Evolutionary conservation across 2,113 vertebrate species (phyloP), one percentile per base, ranked within the genome.

Genomic region (Chionomys nivalis): DNA sequence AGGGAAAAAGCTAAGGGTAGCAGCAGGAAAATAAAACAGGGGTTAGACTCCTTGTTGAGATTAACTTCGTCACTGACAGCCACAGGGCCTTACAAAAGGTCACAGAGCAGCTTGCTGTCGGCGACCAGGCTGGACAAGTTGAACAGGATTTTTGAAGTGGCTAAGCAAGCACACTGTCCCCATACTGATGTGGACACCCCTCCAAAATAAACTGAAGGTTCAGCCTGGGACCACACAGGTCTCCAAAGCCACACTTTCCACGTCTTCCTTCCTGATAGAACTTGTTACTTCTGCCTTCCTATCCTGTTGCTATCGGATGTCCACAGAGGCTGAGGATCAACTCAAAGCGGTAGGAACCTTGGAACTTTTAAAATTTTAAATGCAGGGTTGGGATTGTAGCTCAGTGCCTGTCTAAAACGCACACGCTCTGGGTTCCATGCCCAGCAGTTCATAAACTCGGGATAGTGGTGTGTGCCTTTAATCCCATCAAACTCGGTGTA

Each of bases 91-190:
- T 86, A 72, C 24, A 95, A 88, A 87, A 0, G 26, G 44, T 93
- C 86, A 86, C 26, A 87, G 44, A n/a, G 24, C 39, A 77, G 70
- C 81, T 13, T 2, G 47, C 77, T n/a, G 52, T 96, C 96, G 90
- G 96, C 42, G 90, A 36, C 95, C 83, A 96, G 10, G 94, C 49
- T 91, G 44, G 97, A 97, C 98, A 96, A 95, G 98, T 93, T 93
- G 77, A 95, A 96, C 93, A 83, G 98, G 98, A 98, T 98, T 98
- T 96, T 70, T 96, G 49, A 94, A 95, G 86, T 95, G 82, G 49
- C 82, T n/a, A 97, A 92, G 90, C 87, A 96, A 87, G 90, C 52
- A 81, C 23, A 44, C 33, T 66, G 39, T 94, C 85, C 72, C 70
- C 16, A 83, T 28, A n/a, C 12, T 47, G 76, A 28, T 42, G 21